Conservation (phyloP, 2,888 invertebrate species). For the Frankliniella fusca region DNA sequence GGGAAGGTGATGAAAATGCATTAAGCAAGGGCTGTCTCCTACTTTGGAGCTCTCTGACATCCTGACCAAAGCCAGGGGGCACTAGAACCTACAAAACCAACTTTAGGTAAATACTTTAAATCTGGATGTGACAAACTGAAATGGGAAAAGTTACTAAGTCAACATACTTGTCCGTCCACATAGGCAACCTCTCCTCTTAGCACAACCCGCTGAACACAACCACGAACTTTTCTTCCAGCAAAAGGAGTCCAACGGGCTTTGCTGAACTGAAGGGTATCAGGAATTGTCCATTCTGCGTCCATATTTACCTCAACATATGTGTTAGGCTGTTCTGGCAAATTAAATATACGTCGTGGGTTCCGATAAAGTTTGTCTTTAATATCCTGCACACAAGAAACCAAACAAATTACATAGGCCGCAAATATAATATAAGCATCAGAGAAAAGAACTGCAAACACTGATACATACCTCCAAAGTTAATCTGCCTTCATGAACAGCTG, state of each 20-base stretch:
- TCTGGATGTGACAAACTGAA: not conserved
- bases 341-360: conserved; percentile 93
- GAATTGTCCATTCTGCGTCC: conserved; percentile 89
- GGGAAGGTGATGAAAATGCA: not conserved
- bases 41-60: conserved; percentile 68
- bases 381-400: conserved; percentile 54
- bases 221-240: conserved; percentile 78
- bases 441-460: not conserved
- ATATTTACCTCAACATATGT: conserved; percentile 96
- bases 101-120: conserved; percentile 15
- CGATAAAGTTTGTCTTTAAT: conserved; percentile 84
- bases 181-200: conserved; percentile 93
- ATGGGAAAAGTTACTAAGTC: not conserved
- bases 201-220: conserved; percentile 88
- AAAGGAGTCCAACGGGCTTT: conserved; percentile 98
- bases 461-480: conserved; percentile 70
- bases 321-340: conserved; percentile 89
- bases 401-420: not conserved
- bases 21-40: conserved; percentile 46
- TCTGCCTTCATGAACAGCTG: conserved; percentile 84
- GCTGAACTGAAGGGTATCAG: conserved; percentile 72
- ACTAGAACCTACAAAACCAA: conserved; percentile 54
- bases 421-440: not conserved
- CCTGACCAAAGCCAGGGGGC: conserved; percentile 82
- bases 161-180: conserved; percentile 73